A percentile compares a stretch with the other conserved stretches of the same genome.
Evolutionary conservation across 2,888 invertebrate species (phyloP).

Genomic region (Athrips mouffetella): DNA sequence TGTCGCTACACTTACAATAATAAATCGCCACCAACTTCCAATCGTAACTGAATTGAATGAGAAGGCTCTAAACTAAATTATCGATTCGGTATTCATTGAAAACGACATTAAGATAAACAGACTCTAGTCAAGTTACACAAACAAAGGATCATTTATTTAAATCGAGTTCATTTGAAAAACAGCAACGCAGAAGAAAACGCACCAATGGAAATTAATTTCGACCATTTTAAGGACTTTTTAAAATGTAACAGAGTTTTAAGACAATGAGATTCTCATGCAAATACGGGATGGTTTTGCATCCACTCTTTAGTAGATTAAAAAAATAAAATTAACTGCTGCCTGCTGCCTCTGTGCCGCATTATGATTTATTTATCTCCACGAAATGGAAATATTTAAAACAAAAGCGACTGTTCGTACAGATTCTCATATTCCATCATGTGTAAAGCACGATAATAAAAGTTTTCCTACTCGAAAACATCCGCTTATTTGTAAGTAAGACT

Average conservation of each 20-base stretch:
- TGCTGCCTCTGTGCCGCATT: slow-evolving; percentile 17
- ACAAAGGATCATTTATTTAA: slow-evolving; percentile 20
- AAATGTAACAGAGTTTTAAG: slow-evolving; percentile 27
- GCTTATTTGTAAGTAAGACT: no score
- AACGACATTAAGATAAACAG: slow-evolving; percentile 11
- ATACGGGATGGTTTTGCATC: slow-evolving; percentile 32
- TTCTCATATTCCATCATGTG: slow-evolving; percentile 5
- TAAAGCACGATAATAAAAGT: slow-evolving; percentile 2
- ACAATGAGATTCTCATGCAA: slow-evolving; percentile 55
- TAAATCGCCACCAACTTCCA: not conserved
- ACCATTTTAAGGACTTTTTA: slow-evolving; percentile 28
- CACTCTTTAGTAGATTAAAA: slow-evolving; percentile 32
- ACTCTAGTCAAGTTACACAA: slow-evolving; percentile 7
- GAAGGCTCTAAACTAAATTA: slow-evolving; percentile 8
- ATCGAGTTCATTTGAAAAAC: slow-evolving; percentile 24
- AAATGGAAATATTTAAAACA: slow-evolving; percentile 27
- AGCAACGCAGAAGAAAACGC: slow-evolving; percentile 23
- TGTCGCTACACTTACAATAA: no score
- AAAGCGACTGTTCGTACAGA: slow-evolving; percentile 4
- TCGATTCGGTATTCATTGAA: no score
- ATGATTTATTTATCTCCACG: slow-evolving; percentile 25
- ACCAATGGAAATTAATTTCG: slow-evolving; percentile 31
- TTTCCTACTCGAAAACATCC: not conserved
- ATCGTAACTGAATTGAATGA: slow-evolving; percentile 6
- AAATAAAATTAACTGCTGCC: slow-evolving; percentile 23